Conservation (phyloP, 2,888 invertebrate genomes). For the Dione juno region DNA sequence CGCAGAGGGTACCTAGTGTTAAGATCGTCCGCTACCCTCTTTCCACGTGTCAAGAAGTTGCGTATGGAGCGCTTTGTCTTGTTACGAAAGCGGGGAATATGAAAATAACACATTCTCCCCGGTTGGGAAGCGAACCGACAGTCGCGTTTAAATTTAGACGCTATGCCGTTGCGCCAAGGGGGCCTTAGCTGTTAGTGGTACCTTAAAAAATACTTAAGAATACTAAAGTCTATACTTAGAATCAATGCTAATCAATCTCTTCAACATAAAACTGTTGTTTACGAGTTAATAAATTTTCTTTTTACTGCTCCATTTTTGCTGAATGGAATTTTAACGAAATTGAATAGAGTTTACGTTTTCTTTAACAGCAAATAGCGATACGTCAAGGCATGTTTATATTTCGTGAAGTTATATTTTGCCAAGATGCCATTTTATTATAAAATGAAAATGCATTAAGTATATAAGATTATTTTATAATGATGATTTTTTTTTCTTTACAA, state of each 20-base stretch:
- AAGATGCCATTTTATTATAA: neutral
- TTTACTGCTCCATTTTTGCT: constrained; percentile 40
- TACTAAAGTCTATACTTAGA: constrained; percentile 3
- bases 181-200: neutral
- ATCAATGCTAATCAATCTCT: constrained; percentile 34
- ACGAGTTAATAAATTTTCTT: constrained; percentile 44
- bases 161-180: no score
- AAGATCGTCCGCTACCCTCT: no score
- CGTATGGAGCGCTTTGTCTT: no score
- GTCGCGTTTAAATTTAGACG: no score
- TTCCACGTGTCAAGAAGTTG: no score
- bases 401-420: constrained; percentile 31
- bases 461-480: no score
- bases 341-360: constrained; percentile 56
- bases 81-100: no score
- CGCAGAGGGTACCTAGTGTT: no score
- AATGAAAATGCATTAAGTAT: no score
- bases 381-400: constrained; percentile 31
- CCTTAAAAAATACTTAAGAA: neutral
- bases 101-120: no score
- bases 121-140: no score
- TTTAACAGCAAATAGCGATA: constrained; percentile 44
- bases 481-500: no score
- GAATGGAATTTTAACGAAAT: constrained; percentile 50
- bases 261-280: constrained; percentile 39